phyloP scores from a whole-genome alignment of 2,888 invertebrate genomes.

The Neuroscelio doddi region DNA sequence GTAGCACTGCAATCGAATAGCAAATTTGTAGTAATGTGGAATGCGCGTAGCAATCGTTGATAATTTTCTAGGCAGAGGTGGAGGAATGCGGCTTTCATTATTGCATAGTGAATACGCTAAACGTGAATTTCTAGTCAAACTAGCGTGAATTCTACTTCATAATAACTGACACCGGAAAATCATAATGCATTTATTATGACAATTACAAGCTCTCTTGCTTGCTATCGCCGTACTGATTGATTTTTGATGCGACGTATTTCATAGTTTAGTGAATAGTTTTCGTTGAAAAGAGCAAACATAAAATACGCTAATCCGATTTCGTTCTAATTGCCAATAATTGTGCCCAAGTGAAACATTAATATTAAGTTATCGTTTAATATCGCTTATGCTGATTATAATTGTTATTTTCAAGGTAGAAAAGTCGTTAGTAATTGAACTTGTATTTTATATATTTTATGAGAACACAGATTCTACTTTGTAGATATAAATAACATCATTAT shows the following conservation, averaged over 20 bases:
- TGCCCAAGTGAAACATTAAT: background rate
- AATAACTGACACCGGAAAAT: constrained; percentile 59
- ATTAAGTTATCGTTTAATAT: constrained; percentile 13
- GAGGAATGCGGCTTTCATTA: constrained; percentile 31
- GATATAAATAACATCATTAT: constrained; percentile 21
- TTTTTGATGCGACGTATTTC: background rate
- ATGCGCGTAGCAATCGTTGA: constrained; percentile 18
- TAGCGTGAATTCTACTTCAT: constrained; percentile 49
- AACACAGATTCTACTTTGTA: constrained; percentile 4
- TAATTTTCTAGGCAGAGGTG: constrained; percentile 18
- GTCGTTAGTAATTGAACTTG: constrained; percentile 12
- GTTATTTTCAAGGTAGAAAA: constrained; percentile 5
- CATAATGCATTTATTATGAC: constrained; percentile 61
- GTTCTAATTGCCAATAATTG: background rate
- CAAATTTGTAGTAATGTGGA: constrained; percentile 19
- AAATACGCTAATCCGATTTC: background rate
- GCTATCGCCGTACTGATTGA: constrained; percentile 6
- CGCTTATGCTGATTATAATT: constrained; percentile 19
- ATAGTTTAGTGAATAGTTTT: no score
- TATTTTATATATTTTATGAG: constrained; percentile 20
- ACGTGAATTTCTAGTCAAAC: constrained; percentile 46
- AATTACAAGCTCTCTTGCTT: constrained; percentile 55
- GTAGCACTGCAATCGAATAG: constrained; percentile 9
- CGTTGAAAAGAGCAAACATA: no score
- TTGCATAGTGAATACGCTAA: constrained; percentile 23